Evolutionary conservation across 2,797 vertebrate genomes (phyloP).

Genomic region (Halcyon chelicuti): DNA sequence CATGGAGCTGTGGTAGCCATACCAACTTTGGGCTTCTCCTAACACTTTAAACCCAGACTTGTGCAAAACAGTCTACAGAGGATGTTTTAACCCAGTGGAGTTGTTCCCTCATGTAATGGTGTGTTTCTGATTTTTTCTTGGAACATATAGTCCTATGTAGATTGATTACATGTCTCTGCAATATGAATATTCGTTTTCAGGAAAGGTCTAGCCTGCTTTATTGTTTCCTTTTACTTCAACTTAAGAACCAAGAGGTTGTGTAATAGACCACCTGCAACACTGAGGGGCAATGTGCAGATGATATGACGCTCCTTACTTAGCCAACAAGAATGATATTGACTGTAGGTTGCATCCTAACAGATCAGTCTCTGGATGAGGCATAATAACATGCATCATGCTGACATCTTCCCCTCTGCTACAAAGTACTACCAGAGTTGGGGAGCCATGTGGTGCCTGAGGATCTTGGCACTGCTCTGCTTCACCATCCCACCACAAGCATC

Average conservation of each 20-base stretch:
- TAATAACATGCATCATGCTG: not conserved
- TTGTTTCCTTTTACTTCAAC: not conserved
- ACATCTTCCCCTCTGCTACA: not conserved
- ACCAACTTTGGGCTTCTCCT: not conserved
- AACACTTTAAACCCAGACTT: not conserved
- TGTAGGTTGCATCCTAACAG: not conserved
- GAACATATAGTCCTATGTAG: not conserved
- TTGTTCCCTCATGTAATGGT: not conserved
- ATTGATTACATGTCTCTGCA: not conserved
- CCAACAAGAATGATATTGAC: not conserved
- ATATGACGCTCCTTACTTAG: not conserved
- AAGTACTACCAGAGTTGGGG: not conserved
- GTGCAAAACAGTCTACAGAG: not conserved
- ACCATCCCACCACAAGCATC: not conserved
- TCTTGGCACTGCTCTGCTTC: not conserved
- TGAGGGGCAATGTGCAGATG: rapidly evolving
- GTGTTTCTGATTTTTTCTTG: not conserved
- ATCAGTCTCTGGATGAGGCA: not conserved
- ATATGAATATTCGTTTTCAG: not conserved
- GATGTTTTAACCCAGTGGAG: not conserved
- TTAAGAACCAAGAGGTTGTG: not conserved
- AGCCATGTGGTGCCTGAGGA: not conserved
- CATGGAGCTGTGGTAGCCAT: not conserved
- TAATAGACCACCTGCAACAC: not conserved
- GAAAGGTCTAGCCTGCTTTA: not conserved